Evolutionary conservation across 2,113 vertebrate species (phyloP).

Genomic region (Hyperoodon ampullatus): DNA sequence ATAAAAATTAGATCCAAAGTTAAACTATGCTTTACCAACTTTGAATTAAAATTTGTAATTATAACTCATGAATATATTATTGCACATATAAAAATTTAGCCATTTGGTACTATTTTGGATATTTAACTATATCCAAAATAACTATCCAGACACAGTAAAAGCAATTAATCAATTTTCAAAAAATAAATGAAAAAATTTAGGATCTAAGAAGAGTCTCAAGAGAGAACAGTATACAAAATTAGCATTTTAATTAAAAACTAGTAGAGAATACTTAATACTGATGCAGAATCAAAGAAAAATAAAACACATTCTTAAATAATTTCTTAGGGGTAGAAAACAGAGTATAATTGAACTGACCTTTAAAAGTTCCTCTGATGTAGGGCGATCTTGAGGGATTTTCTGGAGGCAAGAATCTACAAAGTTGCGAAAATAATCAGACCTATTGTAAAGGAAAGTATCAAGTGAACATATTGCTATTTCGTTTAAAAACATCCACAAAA

Average conservation of each 20-base stretch:
- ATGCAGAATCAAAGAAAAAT: slow-evolving; percentile 11
- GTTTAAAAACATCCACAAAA: slow-evolving; percentile 68
- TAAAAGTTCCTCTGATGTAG: slow-evolving; percentile 98
- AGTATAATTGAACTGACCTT: slow-evolving; percentile 88
- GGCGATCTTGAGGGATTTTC: slow-evolving; percentile 98
- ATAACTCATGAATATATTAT: slow-evolving; percentile 32
- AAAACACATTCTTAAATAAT: not conserved
- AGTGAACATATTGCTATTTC: slow-evolving; percentile 70
- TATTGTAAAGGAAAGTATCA: slow-evolving; percentile 81
- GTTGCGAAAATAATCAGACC: slow-evolving; percentile 99
- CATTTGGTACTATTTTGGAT: not conserved
- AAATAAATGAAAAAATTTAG: not conserved
- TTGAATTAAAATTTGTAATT: slow-evolving; percentile 28
- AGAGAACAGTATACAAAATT: not conserved
- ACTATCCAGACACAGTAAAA: not conserved
- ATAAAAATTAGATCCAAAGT: slow-evolving; percentile 18
- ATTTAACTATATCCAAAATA: not conserved
- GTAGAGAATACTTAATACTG: not conserved
- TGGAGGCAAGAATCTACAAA: slow-evolving; percentile 99
- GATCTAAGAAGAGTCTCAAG: not conserved
- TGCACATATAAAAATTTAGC: not conserved
- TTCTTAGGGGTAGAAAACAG: slow-evolving; percentile 32
- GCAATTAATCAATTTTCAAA: not conserved
- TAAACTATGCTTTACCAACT: slow-evolving; percentile 29
- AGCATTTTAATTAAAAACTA: not conserved